Evolutionary conservation across 2,797 vertebrate species (phyloP), one percentile per base, ranked within the genome.

Genomic region (Eremophila alpestris): DNA sequence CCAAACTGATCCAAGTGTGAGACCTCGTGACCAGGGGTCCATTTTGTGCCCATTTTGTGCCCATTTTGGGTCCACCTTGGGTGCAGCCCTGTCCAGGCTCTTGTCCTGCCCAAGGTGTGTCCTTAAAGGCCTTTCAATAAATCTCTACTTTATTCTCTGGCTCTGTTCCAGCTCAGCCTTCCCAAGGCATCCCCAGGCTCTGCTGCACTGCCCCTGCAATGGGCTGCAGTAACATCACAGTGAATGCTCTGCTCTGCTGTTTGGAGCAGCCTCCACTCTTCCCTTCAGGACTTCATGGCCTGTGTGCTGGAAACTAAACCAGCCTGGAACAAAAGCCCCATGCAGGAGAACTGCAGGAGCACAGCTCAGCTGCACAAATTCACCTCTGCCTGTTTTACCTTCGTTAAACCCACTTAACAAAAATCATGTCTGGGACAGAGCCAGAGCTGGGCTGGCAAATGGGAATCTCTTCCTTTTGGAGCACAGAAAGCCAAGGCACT

Each of bases 401-500:
- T 49, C 34, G 21, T 30, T 46, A 86, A 81, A 79, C 32, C 26
- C 20, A 48, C 4, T 76, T n/a, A 45, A 83, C 26, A 52, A 45
- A 45, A 81, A 34, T 1, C 6, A 1, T 2, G 8, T 8, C 69
- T 85, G 82, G 77, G 49, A 49, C 64, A 85, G 65, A 69, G 8
- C 4, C 76, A 34, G 69, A 58, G 41, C 14, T 9, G 18, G 30
- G 46, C 45, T 80, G 82, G 75, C 22, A 55, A 10, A 60, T 3
- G 85, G 54, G 23, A 89, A 55, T 9, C 11, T 63, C 32, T 45
- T 16, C 43, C 48, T 45, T 38, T 16, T 1, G 63, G 29, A 41
- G 59, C n/a, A 9, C 11, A 45, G 46, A 49, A 64, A 30, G 9
- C 7, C 43, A 38, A 51, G 77, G 68, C 38, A 90, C 98, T 98